Percentiles rank a stretch among this genome's conserved stretches.
Evolutionary conservation across 2,797 vertebrate species (phyloP).

Genomic region (Enteromius anoplus): DNA sequence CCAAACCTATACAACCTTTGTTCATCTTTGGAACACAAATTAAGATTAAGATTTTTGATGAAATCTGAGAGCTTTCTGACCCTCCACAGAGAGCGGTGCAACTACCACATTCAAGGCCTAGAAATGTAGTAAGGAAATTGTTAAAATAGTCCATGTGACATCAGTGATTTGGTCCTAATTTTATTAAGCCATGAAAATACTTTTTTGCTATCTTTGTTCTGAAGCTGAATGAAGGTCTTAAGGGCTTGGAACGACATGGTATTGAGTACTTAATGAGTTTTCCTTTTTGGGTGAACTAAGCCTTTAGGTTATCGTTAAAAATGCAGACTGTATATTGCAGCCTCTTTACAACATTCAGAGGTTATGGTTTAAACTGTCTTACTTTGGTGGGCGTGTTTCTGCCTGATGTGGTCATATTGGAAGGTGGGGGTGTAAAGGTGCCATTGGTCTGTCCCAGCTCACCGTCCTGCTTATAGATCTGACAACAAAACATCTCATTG

Average conservation of each 20-base stretch:
- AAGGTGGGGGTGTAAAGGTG: slow-evolving; percentile 75
- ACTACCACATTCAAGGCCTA: neutral
- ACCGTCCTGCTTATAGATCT: slow-evolving; percentile 86
- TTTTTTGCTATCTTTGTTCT: neutral
- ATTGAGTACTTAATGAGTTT: neutral
- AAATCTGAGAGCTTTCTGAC: neutral
- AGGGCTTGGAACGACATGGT: neutral
- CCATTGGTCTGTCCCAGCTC: slow-evolving; percentile 72
- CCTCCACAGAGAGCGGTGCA: neutral
- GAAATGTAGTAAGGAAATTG: neutral
- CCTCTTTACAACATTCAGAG: neutral
- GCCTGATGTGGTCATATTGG: slow-evolving; percentile 77
- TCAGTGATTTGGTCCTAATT: too few relatives aligned
- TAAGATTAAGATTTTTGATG: neutral
- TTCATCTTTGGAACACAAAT: neutral
- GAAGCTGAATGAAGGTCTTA: neutral
- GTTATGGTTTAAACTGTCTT: neutral
- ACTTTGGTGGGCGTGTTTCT: slow-evolving; percentile 86
- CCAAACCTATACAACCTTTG: neutral
- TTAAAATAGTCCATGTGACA: neutral
- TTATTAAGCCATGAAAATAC: neutral
- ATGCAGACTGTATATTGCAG: neutral
- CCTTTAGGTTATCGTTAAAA: neutral
- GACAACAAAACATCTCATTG: slow-evolving; percentile 27
- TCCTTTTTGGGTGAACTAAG: neutral